Evolutionary conservation across 92 coral and sea anemone species (phyloP).

Genomic region (Heliopora coerulea): DNA sequence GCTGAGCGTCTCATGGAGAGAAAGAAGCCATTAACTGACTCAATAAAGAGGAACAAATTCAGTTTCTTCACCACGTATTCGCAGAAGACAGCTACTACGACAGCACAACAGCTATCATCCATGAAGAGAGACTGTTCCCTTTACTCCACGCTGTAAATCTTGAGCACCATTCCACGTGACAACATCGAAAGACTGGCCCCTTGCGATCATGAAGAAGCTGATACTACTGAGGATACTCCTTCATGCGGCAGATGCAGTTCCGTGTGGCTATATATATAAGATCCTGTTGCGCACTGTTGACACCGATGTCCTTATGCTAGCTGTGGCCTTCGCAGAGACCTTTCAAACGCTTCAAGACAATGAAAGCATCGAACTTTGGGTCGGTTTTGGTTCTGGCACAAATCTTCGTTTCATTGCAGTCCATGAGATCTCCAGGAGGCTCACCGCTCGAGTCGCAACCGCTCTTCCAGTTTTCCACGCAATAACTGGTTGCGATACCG

Average conservation of each 20-base stretch:
- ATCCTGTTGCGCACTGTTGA: slow-evolving; percentile 54
- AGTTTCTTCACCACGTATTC: too few species aligned
- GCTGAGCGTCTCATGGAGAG: too few species aligned
- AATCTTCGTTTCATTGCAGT: slow-evolving; percentile 41
- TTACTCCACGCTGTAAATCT: too few species aligned
- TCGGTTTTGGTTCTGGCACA: slow-evolving; percentile 54
- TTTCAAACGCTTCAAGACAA: slow-evolving; percentile 10
- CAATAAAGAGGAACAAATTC: too few species aligned
- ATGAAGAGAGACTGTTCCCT: too few species aligned
- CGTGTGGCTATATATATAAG: slow-evolving; percentile 37
- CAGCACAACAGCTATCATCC: too few species aligned
- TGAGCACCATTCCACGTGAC: background rate
- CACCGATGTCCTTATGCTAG: slow-evolving; percentile 57
- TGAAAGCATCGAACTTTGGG: slow-evolving; percentile 44
- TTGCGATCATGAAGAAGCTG: slow-evolving; percentile 55
- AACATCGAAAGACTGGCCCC: slow-evolving; percentile 23
- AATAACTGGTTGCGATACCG: slow-evolving; percentile 69
- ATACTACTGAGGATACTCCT: slow-evolving; percentile 55
- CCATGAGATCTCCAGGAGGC: slow-evolving; percentile 44
- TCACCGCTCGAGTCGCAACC: slow-evolving; percentile 39
- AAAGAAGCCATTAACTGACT: too few species aligned
- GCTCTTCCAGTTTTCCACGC: slow-evolving; percentile 60
- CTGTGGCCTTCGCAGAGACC: slow-evolving; percentile 5
- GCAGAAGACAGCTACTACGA: too few species aligned
- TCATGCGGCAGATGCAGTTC: slow-evolving; percentile 46